phyloP scores from a whole-genome alignment of 1,140 invertebrate species.

The Solen grandis region DNA sequence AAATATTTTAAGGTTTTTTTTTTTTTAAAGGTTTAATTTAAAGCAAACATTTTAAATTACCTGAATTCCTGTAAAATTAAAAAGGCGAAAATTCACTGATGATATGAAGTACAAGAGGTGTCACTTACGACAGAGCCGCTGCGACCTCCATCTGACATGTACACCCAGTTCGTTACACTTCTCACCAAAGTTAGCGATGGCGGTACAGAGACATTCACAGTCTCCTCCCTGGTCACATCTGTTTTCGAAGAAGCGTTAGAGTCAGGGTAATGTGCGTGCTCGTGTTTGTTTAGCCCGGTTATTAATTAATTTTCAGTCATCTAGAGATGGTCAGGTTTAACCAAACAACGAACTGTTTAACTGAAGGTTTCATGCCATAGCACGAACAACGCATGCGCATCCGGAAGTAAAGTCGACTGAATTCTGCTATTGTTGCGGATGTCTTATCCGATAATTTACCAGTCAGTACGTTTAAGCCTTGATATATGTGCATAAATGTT shows the following conservation, averaged over 20 bases:
- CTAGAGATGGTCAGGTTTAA: neutral
- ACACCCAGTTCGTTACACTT: slow-evolving; percentile 85
- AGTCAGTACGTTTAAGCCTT: too few species aligned
- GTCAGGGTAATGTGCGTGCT: neutral
- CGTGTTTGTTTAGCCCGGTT: neutral
- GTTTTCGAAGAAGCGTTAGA: slow-evolving; percentile 81
- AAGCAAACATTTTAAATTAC: too few species aligned
- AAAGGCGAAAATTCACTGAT: too few species aligned
- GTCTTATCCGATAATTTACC: too few species aligned
- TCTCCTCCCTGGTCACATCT: slow-evolving; percentile 93
- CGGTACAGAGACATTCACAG: slow-evolving; percentile 93
- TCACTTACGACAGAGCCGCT: slow-evolving; percentile 90
- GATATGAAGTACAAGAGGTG: too few species aligned
- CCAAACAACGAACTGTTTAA: neutral
- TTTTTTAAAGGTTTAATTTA: too few species aligned
- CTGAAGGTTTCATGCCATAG: neutral
- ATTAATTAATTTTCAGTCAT: neutral
- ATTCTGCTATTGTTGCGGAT: too few species aligned
- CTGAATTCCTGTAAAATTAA: too few species aligned
- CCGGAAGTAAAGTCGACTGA: too few species aligned
- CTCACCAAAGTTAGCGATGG: slow-evolving; percentile 91
- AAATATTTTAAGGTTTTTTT: too few species aligned
- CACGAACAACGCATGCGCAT: neutral
- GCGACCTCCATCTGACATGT: slow-evolving; percentile 89
- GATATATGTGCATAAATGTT: too few species aligned